Base-by-base conservation (phyloP, 1,140 invertebrate species). In the Neodiprion lecontei region DNA sequence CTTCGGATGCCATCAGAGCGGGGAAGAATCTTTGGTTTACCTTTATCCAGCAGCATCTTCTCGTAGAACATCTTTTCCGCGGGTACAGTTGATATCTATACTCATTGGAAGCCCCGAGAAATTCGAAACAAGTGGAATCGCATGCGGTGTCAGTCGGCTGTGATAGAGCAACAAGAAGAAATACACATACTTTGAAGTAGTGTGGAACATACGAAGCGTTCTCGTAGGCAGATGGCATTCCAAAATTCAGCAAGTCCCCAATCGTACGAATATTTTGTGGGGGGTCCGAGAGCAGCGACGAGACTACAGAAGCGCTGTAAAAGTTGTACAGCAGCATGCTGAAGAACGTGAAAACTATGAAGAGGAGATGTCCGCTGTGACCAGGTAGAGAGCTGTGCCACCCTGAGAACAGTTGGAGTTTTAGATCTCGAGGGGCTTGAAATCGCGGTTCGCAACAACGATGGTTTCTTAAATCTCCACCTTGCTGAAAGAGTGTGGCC, bases 241-340 rank as follows among this genome's bases (percentile, higher is more conserved):
- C 49, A 12, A 53, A 66, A 65, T 67, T 48, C 10, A 69, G 40
- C 3, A 75, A 53, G 49, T 75, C 74, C 11, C 48, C 47, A 70
- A 75, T 21, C 14, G 61, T 71, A 23, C 66, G 50, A 9, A 75
- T 72, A 40, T 48, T 72, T n/a, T 48, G 53, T 10, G 69, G 69
- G 21, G 75, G 72, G 3, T 66, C 66, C 11, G 75, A 72, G n/a
- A 78, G 70, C 48, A 78, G 48, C 1, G 69, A 61, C 8, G 77
- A 78, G 5, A 78, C 77, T 10, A 78, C 74, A 28, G 75, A 76
- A 3, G 70, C 73, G 7, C 72, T 74, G 61, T 78, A 78, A 74
- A 78, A 78, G 28, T 78, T 75, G 65, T 78, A 78, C 0, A 74
- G 28, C 11, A 78, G 28, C 14, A 76, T 69, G 69, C 74, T 69